Evolutionary conservation across 2,113 vertebrate genomes (phyloP), one percentile per base, ranked within the genome.

Genomic region (Apodemus speciosus): DNA sequence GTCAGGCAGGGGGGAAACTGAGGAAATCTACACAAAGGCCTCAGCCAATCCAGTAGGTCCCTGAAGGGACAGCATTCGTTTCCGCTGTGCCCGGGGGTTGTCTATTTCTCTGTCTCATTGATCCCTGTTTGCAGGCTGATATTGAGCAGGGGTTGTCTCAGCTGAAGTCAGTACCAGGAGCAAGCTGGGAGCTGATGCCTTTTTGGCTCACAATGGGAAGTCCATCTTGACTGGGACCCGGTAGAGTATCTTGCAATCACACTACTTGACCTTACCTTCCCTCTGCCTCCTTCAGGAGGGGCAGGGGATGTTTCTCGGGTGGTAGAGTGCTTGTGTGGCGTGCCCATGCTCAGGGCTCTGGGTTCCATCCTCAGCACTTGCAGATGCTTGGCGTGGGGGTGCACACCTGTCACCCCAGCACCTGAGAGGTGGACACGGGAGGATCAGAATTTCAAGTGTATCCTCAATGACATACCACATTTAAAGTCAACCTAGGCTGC

Each of bases 211-310:
- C 43, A 20, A 23, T 46, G 13, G 18, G 5, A 85, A 75, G 5
- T 64, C 72, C 20, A 0, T 4, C 58, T 53, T 18, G 4, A 71
- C 53, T 7, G n/a, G 51, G 27, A 72, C 60, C n/a, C 10, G 8
- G 32, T 1, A 9, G 38, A 3, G 15, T 43, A 25, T 18, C 35
- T 30, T 15, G 25, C 20, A 6, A 2, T 20, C 18, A 16, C 1
- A 0, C 40, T 75, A 14, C 32, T 40, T 49, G 79, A 4, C 60
- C 66, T 85, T 43, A 16, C n/a, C 13, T 49, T 71, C 53, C 25
- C 20, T 32, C n/a, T 38, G 40, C 62, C 43, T 60, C 35, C 56
- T 76, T 53, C n/a, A 6, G 32, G 27, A 77, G 53, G n/a, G 9
- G 27, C 27, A 20, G 25, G 60, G 2, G 30, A 7, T 11, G 4